Conservation (phyloP, 2,797 vertebrate genomes). For the Rousettus madagascariensis region DNA sequence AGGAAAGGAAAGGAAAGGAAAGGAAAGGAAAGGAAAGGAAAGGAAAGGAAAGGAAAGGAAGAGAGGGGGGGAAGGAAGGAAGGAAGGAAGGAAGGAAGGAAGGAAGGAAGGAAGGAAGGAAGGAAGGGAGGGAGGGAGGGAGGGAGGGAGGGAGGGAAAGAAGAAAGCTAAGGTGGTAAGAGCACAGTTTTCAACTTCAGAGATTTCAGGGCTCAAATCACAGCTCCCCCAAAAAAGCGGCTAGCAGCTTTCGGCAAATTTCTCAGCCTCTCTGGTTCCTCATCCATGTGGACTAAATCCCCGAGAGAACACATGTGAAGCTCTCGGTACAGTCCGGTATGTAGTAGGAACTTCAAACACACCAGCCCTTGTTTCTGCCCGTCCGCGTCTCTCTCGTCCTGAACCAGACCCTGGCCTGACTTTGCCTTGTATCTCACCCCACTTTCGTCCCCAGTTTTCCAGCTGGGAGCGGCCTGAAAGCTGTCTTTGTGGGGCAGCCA, state of each 20-base stretch:
- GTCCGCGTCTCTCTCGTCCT: not conserved
- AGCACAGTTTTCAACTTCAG: not conserved
- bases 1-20: too few species aligned
- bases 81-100: too few species aligned
- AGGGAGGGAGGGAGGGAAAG: not conserved
- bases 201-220: not conserved
- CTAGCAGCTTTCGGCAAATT: not conserved
- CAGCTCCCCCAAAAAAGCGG: not conserved
- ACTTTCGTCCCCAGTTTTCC: not conserved
- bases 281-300: accelerated
- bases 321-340: not conserved
- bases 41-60: too few species aligned
- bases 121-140: too few species aligned
- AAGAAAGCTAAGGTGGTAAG: not conserved
- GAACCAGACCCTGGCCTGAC: not conserved
- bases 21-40: not conserved
- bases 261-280: not conserved
- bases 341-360: not conserved
- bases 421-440: not conserved
- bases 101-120: too few species aligned
- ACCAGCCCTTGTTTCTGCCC: not conserved
- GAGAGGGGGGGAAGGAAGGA: too few species aligned
- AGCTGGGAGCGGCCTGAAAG: not conserved
- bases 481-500: conserved; percentile 18
- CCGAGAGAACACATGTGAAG: accelerated